A percentile compares a stretch with the other conserved stretches of the same genome.
Conservation (phyloP, 2,888 invertebrate genomes). For the Lacanobia wlatinum region DNA sequence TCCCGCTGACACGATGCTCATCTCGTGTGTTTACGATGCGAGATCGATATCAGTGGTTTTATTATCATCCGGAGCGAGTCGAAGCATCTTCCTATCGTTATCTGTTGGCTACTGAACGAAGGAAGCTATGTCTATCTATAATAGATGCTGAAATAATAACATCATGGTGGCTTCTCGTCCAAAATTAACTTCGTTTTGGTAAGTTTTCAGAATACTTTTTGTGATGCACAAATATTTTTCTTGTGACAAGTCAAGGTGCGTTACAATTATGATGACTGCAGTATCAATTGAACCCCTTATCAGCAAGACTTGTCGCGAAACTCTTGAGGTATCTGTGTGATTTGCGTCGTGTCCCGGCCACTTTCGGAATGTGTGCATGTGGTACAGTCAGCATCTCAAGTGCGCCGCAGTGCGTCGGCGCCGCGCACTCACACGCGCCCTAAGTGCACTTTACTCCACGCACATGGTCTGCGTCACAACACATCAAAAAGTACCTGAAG, state of each 20-base stretch:
- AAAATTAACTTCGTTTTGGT: too few species aligned
- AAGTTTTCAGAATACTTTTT: too few species aligned
- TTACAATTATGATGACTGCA: neutral
- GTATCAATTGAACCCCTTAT: neutral
- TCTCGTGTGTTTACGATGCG: slow-evolving; percentile 24
- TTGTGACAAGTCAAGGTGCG: neutral
- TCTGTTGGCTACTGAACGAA: slow-evolving; percentile 7
- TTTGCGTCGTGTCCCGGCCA: too few species aligned
- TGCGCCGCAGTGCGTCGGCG: neutral
- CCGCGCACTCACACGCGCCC: neutral
- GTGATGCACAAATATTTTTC: neutral
- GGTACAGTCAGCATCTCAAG: neutral
- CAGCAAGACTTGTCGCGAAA: neutral
- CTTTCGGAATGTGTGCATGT: neutral
- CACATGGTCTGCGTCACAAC: slow-evolving; percentile 1
- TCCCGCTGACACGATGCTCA: slow-evolving; percentile 21
- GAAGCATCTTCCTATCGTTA: neutral
- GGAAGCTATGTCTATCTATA: neutral
- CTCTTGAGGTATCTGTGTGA: neutral
- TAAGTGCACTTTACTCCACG: slow-evolving; percentile 15
- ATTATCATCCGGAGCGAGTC: neutral
- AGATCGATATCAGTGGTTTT: slow-evolving; percentile 11
- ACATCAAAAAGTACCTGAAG: neutral
- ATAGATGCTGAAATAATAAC: too few species aligned
- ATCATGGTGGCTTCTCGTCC: too few species aligned